phyloP scores from a whole-genome alignment of 30 jellyfish, hydroid and myxozoan species.

The Chironex yamaguchii region DNA sequence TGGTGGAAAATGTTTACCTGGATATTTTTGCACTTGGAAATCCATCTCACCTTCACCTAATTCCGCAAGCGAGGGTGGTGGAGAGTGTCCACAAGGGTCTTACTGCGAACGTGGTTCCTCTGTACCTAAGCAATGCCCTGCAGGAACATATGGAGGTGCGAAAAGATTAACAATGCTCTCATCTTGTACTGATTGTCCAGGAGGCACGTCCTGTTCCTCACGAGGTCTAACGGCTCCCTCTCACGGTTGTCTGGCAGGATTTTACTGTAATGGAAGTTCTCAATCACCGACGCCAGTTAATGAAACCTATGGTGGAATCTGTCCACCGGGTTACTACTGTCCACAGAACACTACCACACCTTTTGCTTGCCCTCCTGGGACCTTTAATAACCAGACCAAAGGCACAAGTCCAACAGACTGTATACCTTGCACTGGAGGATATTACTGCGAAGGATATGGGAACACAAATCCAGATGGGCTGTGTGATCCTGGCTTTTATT shows the following conservation, averaged over 20 bases:
- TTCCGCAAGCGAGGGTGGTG: constrained; percentile 90
- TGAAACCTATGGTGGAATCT: constrained; percentile 79
- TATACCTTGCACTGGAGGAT: constrained; percentile 90
- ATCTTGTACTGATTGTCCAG: constrained; percentile 89
- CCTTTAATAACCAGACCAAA: constrained; percentile 81
- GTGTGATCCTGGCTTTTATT: constrained; percentile 89
- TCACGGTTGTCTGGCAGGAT: constrained; percentile 91
- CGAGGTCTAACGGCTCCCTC: constrained; percentile 86
- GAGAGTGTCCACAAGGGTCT: constrained; percentile 92
- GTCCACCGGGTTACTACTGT: constrained; percentile 95
- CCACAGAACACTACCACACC: constrained; percentile 87
- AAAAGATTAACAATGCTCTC: constrained; percentile 55
- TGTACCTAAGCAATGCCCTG: constrained; percentile 86
- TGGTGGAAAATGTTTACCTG: constrained; percentile 87
- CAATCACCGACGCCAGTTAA: constrained; percentile 61
- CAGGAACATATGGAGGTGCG: constrained; percentile 90
- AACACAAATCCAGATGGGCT: constrained; percentile 80
- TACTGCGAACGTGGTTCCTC: constrained; percentile 87
- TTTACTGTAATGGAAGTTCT: constrained; percentile 88
- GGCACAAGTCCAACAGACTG: constrained; percentile 88
- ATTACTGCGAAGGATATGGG: constrained; percentile 85
- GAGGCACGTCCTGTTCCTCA: constrained; percentile 91
- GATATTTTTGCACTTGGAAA: constrained; percentile 84
- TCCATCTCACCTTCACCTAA: constrained; percentile 88
- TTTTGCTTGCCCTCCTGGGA: constrained; percentile 97